phyloP scores from a whole-genome alignment of 2,113 vertebrate genomes.

The Strigops habroptila region DNA sequence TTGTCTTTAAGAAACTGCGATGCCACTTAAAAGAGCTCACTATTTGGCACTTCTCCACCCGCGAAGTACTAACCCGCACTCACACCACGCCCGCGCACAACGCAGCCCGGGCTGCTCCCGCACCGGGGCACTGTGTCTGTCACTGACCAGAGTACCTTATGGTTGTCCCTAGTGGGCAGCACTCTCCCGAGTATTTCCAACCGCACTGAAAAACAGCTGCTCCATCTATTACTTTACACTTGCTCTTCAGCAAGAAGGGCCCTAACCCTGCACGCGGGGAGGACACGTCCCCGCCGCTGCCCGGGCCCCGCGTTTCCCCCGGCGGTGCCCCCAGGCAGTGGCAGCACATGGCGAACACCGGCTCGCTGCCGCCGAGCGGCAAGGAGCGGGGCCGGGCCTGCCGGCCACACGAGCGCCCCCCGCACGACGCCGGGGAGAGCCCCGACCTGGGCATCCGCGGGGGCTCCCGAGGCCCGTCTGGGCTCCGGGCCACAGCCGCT shows the following conservation, averaged over 20 bases:
- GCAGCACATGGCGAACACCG: not conserved
- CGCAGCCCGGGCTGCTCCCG: not conserved
- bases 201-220: not conserved
- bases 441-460: not conserved
- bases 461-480: not conserved
- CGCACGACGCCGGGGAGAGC: not conserved
- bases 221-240: not conserved
- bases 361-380: not conserved
- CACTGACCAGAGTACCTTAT: fast-evolving
- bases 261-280: fast-evolving
- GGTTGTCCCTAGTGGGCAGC: fast-evolving
- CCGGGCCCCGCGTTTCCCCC: not conserved
- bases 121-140: fast-evolving
- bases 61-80: fast-evolving
- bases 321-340: not conserved
- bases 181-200: not conserved
- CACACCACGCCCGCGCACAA: fast-evolving
- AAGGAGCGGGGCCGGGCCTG: not conserved
- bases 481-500: not conserved
- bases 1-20: not conserved
- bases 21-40: not conserved
- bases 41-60: not conserved
- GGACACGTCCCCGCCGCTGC: not conserved
- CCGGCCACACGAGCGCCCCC: not conserved
- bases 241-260: not conserved